Percentiles rank a stretch among this genome's conserved stretches.
These are phyloP conservation scores for Choristoneura fumiferana DNA, from an alignment of 1,140 invertebrate species.

Conservation along the genomic window DNA sequence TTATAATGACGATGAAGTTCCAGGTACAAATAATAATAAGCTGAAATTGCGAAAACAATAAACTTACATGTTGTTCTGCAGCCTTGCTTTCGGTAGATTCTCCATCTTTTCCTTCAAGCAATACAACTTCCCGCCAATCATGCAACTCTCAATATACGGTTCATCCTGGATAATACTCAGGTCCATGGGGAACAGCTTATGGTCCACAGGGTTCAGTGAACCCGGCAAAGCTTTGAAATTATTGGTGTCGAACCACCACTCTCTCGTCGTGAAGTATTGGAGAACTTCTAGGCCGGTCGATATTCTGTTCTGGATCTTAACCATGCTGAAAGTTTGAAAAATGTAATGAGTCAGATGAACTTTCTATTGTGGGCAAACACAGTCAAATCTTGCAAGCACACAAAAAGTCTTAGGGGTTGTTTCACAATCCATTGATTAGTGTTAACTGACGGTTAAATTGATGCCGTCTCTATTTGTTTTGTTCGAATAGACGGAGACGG, in stretches of 20 bases:
- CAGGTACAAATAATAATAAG: too few relatives aligned
- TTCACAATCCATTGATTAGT: too few relatives aligned
- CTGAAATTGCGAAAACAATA: slow-evolving; percentile 8
- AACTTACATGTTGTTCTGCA: slow-evolving; percentile 87
- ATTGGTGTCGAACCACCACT: slow-evolving; percentile 92
- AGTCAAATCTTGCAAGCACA: too few relatives aligned
- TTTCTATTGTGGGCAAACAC: too few relatives aligned
- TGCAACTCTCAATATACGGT: slow-evolving; percentile 83
- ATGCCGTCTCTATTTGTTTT: too few relatives aligned
- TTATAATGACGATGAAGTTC: too few relatives aligned
- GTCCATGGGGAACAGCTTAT: slow-evolving; percentile 84
- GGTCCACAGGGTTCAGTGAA: slow-evolving; percentile 82
- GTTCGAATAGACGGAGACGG: too few relatives aligned
- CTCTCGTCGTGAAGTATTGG: slow-evolving; percentile 94
- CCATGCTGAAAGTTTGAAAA: slow-evolving; percentile 86
- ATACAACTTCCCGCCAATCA: slow-evolving; percentile 87
- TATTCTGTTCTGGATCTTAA: slow-evolving; percentile 86
- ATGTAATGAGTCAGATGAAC: too few relatives aligned
- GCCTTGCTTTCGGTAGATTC: slow-evolving; percentile 85
- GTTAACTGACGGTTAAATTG: too few relatives aligned
- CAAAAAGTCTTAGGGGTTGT: too few relatives aligned
- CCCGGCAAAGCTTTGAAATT: slow-evolving; percentile 82
- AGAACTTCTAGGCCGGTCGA: slow-evolving; percentile 86
- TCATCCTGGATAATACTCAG: slow-evolving; percentile 80
- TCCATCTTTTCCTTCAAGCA: slow-evolving; percentile 90